A percentile compares a stretch with the other conserved stretches of the same genome.
These are phyloP conservation scores for Chymomyza amoena DNA, from an alignment of 2,888 invertebrate species.

Conservation along the genomic window DNA sequence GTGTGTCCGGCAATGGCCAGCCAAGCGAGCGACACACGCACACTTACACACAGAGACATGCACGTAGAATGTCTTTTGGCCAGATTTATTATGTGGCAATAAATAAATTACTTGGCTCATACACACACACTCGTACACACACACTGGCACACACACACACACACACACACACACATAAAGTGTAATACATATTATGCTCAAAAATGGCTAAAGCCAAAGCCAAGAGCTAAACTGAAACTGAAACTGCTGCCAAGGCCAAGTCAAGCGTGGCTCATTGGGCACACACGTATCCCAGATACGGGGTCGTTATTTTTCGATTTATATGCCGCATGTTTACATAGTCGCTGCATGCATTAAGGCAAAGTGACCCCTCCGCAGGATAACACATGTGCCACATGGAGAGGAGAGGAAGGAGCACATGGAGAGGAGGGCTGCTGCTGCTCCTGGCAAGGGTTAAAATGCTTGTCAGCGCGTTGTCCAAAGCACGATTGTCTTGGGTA, in stretches of 20 bases:
- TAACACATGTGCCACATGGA: neutral
- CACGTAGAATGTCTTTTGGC: slow-evolving; percentile 64
- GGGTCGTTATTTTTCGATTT: neutral
- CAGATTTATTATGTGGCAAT: slow-evolving; percentile 76
- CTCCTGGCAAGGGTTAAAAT: neutral
- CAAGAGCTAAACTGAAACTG: neutral
- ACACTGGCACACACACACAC: neutral
- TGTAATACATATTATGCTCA: neutral
- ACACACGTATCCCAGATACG: neutral
- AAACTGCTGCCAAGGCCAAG: slow-evolving; percentile 5
- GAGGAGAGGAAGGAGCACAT: neutral
- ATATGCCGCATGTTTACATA: neutral
- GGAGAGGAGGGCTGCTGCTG: too few relatives aligned
- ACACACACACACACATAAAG: slow-evolving; percentile 23
- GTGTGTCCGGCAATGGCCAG: neutral
- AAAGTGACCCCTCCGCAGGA: neutral
- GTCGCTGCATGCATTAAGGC: neutral
- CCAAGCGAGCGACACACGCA: slow-evolving; percentile 10
- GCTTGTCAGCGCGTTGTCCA: neutral
- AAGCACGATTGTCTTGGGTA: neutral
- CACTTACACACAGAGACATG: slow-evolving; percentile 21
- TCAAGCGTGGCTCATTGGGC: neutral
- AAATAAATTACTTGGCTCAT: slow-evolving; percentile 71
- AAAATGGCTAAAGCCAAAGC: slow-evolving; percentile 10
- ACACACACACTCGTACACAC: slow-evolving; percentile 33